Conservation (phyloP, 2,888 invertebrate genomes). For the Nemotelus nigrinus region DNA sequence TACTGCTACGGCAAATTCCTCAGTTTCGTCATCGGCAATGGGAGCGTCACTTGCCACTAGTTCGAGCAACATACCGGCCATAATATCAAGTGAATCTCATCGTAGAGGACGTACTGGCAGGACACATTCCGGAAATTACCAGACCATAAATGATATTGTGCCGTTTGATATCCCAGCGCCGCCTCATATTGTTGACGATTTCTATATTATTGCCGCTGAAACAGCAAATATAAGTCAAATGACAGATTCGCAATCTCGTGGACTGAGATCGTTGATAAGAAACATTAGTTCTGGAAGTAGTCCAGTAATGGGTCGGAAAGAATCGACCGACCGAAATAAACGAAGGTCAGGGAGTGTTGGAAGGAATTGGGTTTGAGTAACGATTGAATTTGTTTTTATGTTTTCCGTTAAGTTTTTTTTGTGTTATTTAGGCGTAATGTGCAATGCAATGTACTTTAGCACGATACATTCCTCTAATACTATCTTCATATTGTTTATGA, state of each 20-base stretch:
- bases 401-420: no score
- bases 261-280: conserved; percentile 79
- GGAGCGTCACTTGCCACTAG: conserved; percentile 2
- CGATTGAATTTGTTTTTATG: no score
- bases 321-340: conserved; percentile 59
- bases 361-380: conserved; percentile 60
- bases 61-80: conserved; percentile 45
- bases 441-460: no score
- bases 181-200: conserved; percentile 87
- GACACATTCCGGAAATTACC: conserved; percentile 61
- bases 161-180: conserved; percentile 76
- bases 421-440: no score
- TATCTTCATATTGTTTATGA: no score
- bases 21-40: not conserved
- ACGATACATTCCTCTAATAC: no score
- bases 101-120: conserved; percentile 28
- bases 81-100: conserved; percentile 50
- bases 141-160: conserved; percentile 71
- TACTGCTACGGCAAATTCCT: not conserved
- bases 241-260: conserved; percentile 73
- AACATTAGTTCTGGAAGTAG: conserved; percentile 84
- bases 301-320: conserved; percentile 80
- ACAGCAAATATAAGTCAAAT: conserved; percentile 64
- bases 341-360: conserved; percentile 64
- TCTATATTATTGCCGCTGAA: conserved; percentile 88